Conservation (phyloP, 2,797 vertebrate genomes). For the Channa striata region DNA sequence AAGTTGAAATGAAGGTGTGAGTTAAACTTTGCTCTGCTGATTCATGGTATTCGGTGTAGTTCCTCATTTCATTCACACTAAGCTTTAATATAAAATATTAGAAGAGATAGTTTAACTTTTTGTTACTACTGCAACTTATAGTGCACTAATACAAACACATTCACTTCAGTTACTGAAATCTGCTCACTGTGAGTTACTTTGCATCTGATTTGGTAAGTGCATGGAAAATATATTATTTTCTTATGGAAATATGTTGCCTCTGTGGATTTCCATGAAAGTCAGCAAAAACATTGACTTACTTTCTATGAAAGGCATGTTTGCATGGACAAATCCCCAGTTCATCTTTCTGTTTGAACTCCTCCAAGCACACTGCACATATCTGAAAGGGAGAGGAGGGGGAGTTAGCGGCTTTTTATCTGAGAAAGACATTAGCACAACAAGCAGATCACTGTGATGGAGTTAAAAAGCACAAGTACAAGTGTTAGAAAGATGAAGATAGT, state of each 20-base stretch:
- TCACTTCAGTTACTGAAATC: background rate
- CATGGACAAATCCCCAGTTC: conserved; percentile 99
- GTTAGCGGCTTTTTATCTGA: conserved; percentile 13
- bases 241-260: conserved; percentile 23
- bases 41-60: conserved; percentile 30
- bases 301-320: conserved; percentile 99
- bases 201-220: background rate
- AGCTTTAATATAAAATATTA: background rate
- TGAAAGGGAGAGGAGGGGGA: conserved; percentile 67
- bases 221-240: background rate
- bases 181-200: background rate
- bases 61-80: conserved; percentile 18
- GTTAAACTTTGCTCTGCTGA: conserved; percentile 36
- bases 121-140: background rate
- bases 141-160: background rate
- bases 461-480: background rate
- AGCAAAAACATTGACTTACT: conserved; percentile 86
- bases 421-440: background rate
- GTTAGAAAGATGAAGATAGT: background rate
- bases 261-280: conserved; percentile 2
- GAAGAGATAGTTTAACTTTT: background rate
- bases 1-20: conserved; percentile 43
- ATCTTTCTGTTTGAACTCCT: conserved; percentile 99
- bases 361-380: conserved; percentile 98
- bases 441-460: background rate